Evolutionary conservation across 2,888 invertebrate genomes (phyloP), one percentile per base, ranked within the genome.

Genomic region (Drosophila subsilvestris): DNA sequence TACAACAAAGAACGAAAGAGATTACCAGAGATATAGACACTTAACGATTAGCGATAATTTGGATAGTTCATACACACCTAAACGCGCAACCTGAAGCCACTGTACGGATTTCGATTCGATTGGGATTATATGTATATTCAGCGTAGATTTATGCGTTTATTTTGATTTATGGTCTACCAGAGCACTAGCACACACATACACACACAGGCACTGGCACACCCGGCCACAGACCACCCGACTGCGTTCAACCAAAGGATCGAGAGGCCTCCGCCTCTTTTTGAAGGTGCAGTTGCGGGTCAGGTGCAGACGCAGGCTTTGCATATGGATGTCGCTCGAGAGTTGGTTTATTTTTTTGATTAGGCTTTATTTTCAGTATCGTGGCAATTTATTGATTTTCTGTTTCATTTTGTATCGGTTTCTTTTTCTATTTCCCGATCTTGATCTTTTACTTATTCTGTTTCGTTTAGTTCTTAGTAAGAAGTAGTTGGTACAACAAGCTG

Each of bases 401-500:
- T 60, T 44, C 44, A 22, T 50, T 56, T 45, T 50, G 29, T 44
- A 51, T 60, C 18, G n/a, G 47, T 65, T 73, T 72, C 37, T 72
- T 47, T 60, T 60, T 74, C 42, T 50, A 22, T 54, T 48, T 49
- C 22, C 49, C 49, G 14, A 37, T 14, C 22, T 54, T 54, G 14
- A 37, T 14, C 27, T 51, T 22, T 57, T 68, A 62, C 55, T 45
- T 60, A 9, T 49, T 67, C 57, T 56, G 25, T 43, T 61, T 73
- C 80, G 55, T 68, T 78, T 51, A 66, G 60, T 76, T 74, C 87
- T 85, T 85, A 85, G 86, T 85, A 85, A 86, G 85, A 85, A 85
- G 85, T 85, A 80, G 85, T 85, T 86, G 85, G 85, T 79, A 85
- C 85, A 85, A 85, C 85, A 85, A 85, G 88, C 85, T 85, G 85